Evolutionary conservation across 2,888 invertebrate genomes (phyloP).

Genomic region (Xestia sexstrigata): DNA sequence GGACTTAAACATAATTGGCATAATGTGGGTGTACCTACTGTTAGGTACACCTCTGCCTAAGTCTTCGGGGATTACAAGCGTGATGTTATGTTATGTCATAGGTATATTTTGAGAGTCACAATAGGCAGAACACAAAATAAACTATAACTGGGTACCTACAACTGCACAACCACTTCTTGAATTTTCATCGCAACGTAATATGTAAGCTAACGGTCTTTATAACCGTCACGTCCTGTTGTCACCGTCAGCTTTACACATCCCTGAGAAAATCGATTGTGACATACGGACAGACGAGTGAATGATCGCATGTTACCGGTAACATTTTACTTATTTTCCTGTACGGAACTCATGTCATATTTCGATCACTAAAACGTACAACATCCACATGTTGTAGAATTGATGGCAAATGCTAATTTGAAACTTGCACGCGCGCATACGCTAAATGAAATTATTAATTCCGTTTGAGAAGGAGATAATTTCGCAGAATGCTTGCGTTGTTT

Average conservation of each 20-base stretch:
- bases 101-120: neutral
- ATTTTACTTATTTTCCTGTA: conserved; percentile 9
- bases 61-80: no score
- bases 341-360: conserved; percentile 4
- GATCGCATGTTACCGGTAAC: conserved; percentile 34
- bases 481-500: conserved; percentile 87
- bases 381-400: conserved; percentile 55
- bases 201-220: conserved; percentile 15
- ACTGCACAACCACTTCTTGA: neutral
- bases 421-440: conserved; percentile 74
- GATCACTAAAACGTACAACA: conserved; percentile 39
- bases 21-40: no score
- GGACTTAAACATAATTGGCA: no score
- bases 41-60: no score
- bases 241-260: conserved; percentile 32
- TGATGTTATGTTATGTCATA: no score
- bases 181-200: conserved; percentile 9
- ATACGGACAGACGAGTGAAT: conserved; percentile 46
- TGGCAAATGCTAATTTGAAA: conserved; percentile 72
- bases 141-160: neutral
- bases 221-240: neutral
- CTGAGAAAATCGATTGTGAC: conserved; percentile 48
- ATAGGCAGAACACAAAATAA: neutral
- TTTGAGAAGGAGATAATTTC: conserved; percentile 87
- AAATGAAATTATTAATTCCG: conserved; percentile 87